These are phyloP conservation scores for Battus philenor DNA, from an alignment of 1,140 invertebrate species.

Conservation along the genomic window DNA sequence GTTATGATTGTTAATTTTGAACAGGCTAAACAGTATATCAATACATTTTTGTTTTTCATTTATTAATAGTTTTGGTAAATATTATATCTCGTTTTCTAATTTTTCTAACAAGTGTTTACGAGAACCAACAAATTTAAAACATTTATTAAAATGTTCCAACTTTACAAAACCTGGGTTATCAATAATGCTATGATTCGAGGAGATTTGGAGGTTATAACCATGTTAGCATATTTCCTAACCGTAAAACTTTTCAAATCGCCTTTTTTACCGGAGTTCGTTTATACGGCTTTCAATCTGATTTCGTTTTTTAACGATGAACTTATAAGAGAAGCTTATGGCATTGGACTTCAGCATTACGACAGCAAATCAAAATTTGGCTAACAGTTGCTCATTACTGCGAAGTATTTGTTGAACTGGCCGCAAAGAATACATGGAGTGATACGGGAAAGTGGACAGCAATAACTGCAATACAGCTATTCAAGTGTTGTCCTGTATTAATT, in stretches of 20 bases:
- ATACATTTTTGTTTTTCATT: too few relatives aligned
- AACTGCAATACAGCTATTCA: constrained; percentile 82
- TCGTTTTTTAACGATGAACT: constrained; percentile 89
- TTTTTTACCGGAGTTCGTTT: constrained; percentile 87
- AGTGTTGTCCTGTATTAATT: constrained; percentile 82
- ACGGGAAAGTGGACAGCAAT: constrained; percentile 85
- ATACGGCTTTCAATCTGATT: constrained; percentile 88
- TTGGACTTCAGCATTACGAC: constrained; percentile 60
- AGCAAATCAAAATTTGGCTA: constrained; percentile 84
- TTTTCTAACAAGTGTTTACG: too few relatives aligned
- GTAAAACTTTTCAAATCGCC: constrained; percentile 85
- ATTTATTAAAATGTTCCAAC: constrained; percentile 64
- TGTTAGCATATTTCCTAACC: constrained; percentile 86
- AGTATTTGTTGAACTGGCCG: constrained; percentile 88
- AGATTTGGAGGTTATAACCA: constrained; percentile 83
- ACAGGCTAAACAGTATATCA: too few relatives aligned
- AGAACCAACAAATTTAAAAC: constrained; percentile 14
- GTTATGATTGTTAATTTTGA: too few relatives aligned
- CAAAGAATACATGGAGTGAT: constrained; percentile 81
- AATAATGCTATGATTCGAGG: constrained; percentile 81
- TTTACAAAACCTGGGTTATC: constrained; percentile 84
- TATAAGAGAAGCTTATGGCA: constrained; percentile 77
- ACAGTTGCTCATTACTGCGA: constrained; percentile 90
- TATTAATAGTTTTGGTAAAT: too few relatives aligned
- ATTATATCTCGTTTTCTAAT: too few relatives aligned